Percentiles rank a stretch among this genome's conserved stretches.
phyloP scores from a whole-genome alignment of 2,888 invertebrate species.

The Cryptocephalus primarius region DNA sequence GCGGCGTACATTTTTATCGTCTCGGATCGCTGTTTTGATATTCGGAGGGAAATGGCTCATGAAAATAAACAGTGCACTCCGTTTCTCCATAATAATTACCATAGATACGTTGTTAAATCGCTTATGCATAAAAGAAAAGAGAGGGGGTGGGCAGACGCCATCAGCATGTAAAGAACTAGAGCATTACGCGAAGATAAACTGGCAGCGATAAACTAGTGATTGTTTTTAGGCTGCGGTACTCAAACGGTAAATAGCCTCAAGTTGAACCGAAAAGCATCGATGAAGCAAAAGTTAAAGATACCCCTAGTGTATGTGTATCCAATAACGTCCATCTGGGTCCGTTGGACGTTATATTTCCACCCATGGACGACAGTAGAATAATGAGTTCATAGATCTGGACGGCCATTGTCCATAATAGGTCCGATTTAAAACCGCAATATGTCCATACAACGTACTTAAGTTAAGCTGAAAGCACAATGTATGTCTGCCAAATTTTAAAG shows the following conservation, averaged over 20 bases:
- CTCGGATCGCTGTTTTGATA: not conserved
- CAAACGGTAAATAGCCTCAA: slow-evolving; percentile 11
- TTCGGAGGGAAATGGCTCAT: slow-evolving; percentile 4
- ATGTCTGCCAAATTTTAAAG: too few relatives aligned
- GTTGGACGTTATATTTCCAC: too few relatives aligned
- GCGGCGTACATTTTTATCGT: too few relatives aligned
- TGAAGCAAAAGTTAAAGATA: too few relatives aligned
- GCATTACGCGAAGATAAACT: slow-evolving; percentile 31
- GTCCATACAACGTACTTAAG: too few relatives aligned
- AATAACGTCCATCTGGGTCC: too few relatives aligned
- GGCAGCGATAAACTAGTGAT: slow-evolving; percentile 30
- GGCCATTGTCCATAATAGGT: too few relatives aligned
- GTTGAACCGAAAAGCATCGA: slow-evolving; percentile 22
- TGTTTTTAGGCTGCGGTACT: slow-evolving; percentile 23
- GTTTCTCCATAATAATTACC: slow-evolving; percentile 13
- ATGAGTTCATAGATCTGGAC: too few relatives aligned
- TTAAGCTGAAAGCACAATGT: too few relatives aligned
- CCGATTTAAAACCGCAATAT: too few relatives aligned
- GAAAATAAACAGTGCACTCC: slow-evolving; percentile 3
- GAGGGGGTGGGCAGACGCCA: slow-evolving; percentile 8
- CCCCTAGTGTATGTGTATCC: too few relatives aligned
- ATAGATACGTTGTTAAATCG: slow-evolving; percentile 14
- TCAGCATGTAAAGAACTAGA: slow-evolving; percentile 22
- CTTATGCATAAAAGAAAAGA: slow-evolving; percentile 17
- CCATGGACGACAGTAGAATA: too few relatives aligned